phyloP scores from a whole-genome alignment of 2,888 invertebrate species.

The Ypsolopha sequella region DNA sequence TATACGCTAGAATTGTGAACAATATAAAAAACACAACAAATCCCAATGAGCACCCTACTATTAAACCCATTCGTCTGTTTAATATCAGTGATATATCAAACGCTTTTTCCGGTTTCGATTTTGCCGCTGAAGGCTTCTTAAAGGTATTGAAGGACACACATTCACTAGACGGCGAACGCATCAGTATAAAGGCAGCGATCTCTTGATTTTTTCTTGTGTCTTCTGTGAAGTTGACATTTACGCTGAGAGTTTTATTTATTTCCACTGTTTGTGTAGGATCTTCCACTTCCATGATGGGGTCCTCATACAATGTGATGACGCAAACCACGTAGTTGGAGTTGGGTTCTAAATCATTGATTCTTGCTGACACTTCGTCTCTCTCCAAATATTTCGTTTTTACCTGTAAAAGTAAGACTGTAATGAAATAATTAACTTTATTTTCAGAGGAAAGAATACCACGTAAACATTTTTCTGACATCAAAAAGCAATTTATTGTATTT shows the following conservation, averaged over 20 bases:
- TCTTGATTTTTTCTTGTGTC: constrained; percentile 39
- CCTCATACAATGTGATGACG: constrained; percentile 45
- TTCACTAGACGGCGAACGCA: constrained; percentile 56
- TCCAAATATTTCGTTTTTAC: constrained; percentile 51
- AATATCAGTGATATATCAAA: constrained; percentile 42
- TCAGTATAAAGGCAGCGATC: constrained; percentile 41
- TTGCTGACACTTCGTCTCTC: constrained; percentile 43
- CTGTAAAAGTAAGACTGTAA: constrained; percentile 25
- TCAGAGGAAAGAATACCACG: too few species aligned
- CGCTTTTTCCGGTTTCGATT: constrained; percentile 35
- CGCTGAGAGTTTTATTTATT: constrained; percentile 29
- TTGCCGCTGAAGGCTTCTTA: constrained; percentile 31
- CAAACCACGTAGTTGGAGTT: constrained; percentile 54
- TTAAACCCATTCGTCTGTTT: constrained; percentile 55
- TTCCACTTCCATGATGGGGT: constrained; percentile 26
- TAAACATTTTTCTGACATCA: too few species aligned
- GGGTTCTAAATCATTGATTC: constrained; percentile 38
- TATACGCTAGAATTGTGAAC: constrained; percentile 55
- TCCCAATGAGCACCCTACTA: constrained; percentile 58
- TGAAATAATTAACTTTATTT: too few species aligned
- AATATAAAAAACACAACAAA: constrained; percentile 58
- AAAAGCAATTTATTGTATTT: too few species aligned
- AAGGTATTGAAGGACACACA: constrained; percentile 56
- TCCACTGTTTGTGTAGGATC: constrained; percentile 24
- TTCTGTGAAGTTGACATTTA: constrained; percentile 29